Percentiles rank a stretch among this genome's conserved stretches.
Evolutionary conservation across 2,888 invertebrate species (phyloP).

Genomic region (Morpho achilles): DNA sequence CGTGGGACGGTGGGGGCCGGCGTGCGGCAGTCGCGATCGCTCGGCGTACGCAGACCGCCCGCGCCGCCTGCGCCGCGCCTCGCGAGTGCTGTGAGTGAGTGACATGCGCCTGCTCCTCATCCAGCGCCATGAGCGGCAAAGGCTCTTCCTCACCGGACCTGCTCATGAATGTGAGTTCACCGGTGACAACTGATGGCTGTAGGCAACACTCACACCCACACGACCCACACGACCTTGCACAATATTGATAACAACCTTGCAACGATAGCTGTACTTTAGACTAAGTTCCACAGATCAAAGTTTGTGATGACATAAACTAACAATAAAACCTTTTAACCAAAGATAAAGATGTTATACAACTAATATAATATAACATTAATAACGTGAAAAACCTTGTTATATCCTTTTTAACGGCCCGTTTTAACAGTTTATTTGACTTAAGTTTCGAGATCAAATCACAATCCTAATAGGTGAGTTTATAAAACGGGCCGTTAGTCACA

Average conservation of each 20-base stretch:
- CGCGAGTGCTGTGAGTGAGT: slow-evolving; percentile 71
- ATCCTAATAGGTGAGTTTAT: slow-evolving; percentile 51
- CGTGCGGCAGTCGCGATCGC: slow-evolving; percentile 69
- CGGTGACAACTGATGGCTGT: slow-evolving; percentile 26
- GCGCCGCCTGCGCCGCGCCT: slow-evolving; percentile 57
- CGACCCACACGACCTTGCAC: slow-evolving; percentile 2
- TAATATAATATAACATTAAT: background rate
- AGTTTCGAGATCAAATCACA: slow-evolving; percentile 36
- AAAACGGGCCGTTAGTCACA: slow-evolving; percentile 57
- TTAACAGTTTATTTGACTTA: slow-evolving; percentile 12
- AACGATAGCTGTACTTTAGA: too few species aligned
- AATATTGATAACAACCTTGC: background rate
- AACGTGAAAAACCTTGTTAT: background rate
- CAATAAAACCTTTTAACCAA: background rate
- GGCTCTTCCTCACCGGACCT: slow-evolving; percentile 74
- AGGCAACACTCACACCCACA: slow-evolving; percentile 9
- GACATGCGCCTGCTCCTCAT: slow-evolving; percentile 66
- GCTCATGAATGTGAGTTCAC: slow-evolving; percentile 78
- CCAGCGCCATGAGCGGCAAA: slow-evolving; percentile 66
- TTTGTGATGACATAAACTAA: background rate
- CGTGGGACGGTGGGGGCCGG: slow-evolving; percentile 56
- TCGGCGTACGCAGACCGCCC: slow-evolving; percentile 66
- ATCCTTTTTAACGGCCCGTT: background rate
- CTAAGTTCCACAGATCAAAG: background rate
- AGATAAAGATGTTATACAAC: too few species aligned